phyloP scores from a whole-genome alignment of 2,888 invertebrate genomes.

The Epinotia brunnichana region DNA sequence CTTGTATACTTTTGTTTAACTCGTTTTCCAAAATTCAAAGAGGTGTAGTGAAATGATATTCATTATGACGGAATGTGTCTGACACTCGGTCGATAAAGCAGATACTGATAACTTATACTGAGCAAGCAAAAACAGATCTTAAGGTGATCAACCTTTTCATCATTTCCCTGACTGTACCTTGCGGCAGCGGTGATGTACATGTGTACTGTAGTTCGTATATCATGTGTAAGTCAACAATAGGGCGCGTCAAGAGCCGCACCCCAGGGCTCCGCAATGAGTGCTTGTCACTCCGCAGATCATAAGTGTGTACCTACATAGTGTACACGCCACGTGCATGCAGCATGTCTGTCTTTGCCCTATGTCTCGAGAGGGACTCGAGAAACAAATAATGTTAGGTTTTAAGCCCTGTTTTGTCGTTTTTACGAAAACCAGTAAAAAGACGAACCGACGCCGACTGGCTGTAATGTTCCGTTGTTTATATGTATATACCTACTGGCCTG shows the following conservation, averaged over 20 bases:
- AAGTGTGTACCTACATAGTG: slow-evolving; percentile 32
- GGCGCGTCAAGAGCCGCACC: slow-evolving; percentile 41
- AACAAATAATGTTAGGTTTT: slow-evolving; percentile 11
- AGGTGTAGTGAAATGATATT: too few relatives aligned
- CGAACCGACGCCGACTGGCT: not conserved
- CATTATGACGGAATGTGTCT: too few relatives aligned
- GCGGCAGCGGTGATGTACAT: slow-evolving; percentile 1
- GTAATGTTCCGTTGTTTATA: not conserved
- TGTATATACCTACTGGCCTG: too few relatives aligned
- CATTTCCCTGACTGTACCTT: too few relatives aligned
- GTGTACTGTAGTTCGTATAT: slow-evolving; percentile 29
- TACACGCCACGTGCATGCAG: slow-evolving; percentile 9
- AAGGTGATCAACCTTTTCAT: too few relatives aligned
- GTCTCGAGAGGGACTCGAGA: slow-evolving; percentile 34
- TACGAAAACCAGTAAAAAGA: not conserved
- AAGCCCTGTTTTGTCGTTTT: not conserved
- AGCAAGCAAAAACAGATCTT: too few relatives aligned
- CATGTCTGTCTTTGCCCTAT: slow-evolving; percentile 7
- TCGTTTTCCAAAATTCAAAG: too few relatives aligned
- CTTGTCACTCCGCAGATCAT: slow-evolving; percentile 47
- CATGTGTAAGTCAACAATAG: slow-evolving; percentile 47
- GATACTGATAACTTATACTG: too few relatives aligned
- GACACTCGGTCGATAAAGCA: too few relatives aligned
- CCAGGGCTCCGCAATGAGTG: slow-evolving; percentile 46
- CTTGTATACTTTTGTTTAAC: too few relatives aligned